A percentile compares a stretch with the other conserved stretches of the same genome.
phyloP scores from a whole-genome alignment of 35 echinoderm and acorn worm genomes.

The Acanthaster planci region DNA sequence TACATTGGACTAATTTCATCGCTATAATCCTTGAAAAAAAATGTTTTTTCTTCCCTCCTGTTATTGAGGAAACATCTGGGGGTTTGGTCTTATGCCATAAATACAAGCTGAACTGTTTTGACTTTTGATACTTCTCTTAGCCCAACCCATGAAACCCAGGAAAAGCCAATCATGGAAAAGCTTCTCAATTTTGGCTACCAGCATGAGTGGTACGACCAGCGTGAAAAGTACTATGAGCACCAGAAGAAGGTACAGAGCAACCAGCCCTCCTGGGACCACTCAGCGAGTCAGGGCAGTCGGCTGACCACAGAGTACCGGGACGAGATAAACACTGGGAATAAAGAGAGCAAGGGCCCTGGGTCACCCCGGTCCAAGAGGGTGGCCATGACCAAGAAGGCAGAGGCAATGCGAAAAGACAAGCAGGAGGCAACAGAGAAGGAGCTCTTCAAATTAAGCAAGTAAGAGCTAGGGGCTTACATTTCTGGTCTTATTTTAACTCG shows the following conservation, averaged over 20 bases:
- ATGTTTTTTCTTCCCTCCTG: no score
- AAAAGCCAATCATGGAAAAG: conserved; percentile 63
- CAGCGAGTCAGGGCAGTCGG: conserved; percentile 20
- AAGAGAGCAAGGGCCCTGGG: background rate
- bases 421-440: conserved; percentile 26
- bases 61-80: no score
- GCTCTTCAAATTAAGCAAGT: conserved; percentile 78
- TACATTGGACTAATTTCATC: no score
- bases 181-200: conserved; percentile 85
- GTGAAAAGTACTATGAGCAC: conserved; percentile 61
- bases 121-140: background rate
- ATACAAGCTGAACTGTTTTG: no score
- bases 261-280: conserved; percentile 31
- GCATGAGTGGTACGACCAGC: conserved; percentile 80
- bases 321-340: conserved; percentile 63
- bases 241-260: conserved; percentile 42
- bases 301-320: conserved; percentile 88
- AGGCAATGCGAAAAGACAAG: conserved; percentile 23
- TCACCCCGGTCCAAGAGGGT: background rate
- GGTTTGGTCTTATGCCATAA: no score
- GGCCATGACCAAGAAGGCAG: background rate
- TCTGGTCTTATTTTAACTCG: no score
- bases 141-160: background rate
- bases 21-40: no score
- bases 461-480: no score